Percentiles rank a stretch among this genome's conserved stretches.
phyloP scores from a whole-genome alignment of 2,888 invertebrate species.

The Vandiemenella viatica region DNA sequence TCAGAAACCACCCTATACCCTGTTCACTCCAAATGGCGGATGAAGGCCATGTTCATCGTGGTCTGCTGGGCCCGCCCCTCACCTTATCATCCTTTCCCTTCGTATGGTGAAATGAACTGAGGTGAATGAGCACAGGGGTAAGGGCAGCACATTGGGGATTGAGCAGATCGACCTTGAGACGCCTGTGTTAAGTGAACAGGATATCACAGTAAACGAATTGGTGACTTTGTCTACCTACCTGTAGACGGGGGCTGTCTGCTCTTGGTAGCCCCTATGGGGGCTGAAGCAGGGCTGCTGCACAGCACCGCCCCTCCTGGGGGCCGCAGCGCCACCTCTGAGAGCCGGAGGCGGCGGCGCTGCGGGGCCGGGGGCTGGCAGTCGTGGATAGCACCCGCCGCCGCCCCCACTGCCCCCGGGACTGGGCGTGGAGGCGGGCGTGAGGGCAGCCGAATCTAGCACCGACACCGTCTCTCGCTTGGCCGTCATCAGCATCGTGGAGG shows the following conservation, averaged over 20 bases:
- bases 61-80: too few relatives aligned
- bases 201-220: too few relatives aligned
- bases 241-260: not conserved
- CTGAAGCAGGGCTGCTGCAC: conserved; percentile 2
- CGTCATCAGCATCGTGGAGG: conserved; percentile 6
- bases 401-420: conserved; percentile 30
- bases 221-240: too few relatives aligned
- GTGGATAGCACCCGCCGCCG: conserved; percentile 46
- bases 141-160: too few relatives aligned
- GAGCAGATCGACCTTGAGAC: too few relatives aligned
- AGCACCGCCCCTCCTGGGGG: not conserved
- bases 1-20: too few relatives aligned
- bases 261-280: not conserved
- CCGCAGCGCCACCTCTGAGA: conserved; percentile 3
- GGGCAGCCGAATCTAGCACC: conserved; percentile 25
- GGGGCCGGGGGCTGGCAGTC: conserved; percentile 2
- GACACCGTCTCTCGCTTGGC: not conserved
- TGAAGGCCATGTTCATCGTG: too few relatives aligned
- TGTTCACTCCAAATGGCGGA: too few relatives aligned
- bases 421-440: conserved; percentile 21
- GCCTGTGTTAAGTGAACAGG: too few relatives aligned
- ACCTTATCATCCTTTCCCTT: too few relatives aligned
- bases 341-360: conserved; percentile 8
- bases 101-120: too few relatives aligned
- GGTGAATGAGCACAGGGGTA: too few relatives aligned